phyloP scores from a whole-genome alignment of 2,888 invertebrate genomes.

The Dastarcus helophoroides region DNA sequence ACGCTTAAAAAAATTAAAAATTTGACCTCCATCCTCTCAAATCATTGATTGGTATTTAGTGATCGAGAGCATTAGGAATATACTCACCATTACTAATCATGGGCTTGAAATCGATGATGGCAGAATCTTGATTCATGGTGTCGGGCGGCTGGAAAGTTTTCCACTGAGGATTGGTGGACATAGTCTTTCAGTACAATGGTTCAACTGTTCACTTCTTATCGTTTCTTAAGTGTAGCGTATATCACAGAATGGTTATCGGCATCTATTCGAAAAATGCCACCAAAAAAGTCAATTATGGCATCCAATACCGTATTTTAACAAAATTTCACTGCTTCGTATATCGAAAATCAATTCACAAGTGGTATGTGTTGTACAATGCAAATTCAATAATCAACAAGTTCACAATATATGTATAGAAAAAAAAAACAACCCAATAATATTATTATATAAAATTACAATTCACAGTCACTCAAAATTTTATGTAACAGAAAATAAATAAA shows the following conservation, averaged over 20 bases:
- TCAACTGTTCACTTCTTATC: conserved; percentile 26
- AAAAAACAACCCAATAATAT: conserved; percentile 12
- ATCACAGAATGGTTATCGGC: conserved; percentile 52
- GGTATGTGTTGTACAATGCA: conserved; percentile 11
- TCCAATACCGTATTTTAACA: conserved; percentile 26
- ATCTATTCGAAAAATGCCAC: conserved; percentile 26
- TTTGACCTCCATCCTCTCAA: too few relatives aligned
- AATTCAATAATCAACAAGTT: conserved; percentile 20
- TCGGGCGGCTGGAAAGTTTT: conserved; percentile 81
- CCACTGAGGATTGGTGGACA: conserved; percentile 82
- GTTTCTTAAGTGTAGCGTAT: conserved; percentile 42
- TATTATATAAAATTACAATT: conserved; percentile 27
- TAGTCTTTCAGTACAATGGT: conserved; percentile 37
- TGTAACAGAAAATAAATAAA: conserved; percentile 34
- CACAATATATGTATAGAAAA: conserved; percentile 18
- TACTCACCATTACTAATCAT: conserved; percentile 44
- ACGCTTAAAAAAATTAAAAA: too few relatives aligned
- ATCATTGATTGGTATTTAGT: too few relatives aligned
- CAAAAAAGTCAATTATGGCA: conserved; percentile 32
- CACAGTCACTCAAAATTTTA: conserved; percentile 38
- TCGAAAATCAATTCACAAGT: conserved; percentile 20
- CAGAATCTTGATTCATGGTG: conserved; percentile 66
- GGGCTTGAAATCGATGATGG: conserved; percentile 72
- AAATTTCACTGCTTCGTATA: conserved; percentile 10
- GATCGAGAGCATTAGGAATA: background rate